Conservation (phyloP, 2,888 invertebrate genomes). For the Lingula anatina region DNA sequence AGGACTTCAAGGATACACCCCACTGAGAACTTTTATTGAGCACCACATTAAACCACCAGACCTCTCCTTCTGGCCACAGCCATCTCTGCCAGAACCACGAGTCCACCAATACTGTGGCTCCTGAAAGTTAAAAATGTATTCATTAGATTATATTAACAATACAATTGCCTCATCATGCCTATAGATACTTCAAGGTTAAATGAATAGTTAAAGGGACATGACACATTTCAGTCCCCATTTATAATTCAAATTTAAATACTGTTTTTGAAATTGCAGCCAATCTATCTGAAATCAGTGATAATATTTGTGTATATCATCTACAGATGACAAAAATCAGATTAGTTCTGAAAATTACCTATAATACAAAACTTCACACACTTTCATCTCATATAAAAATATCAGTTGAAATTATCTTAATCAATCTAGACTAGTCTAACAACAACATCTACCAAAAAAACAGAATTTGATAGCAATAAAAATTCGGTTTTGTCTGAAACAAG, state of each 20-base stretch:
- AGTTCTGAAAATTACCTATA: too few relatives aligned
- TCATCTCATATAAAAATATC: too few relatives aligned
- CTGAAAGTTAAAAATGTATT: constrained; percentile 58
- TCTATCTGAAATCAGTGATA: neutral
- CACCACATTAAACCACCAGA: constrained; percentile 90
- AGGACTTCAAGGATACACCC: constrained; percentile 93
- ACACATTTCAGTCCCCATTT: too few relatives aligned
- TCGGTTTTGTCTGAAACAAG: too few relatives aligned
- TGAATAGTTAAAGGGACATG: too few relatives aligned
- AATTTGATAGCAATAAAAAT: too few relatives aligned
- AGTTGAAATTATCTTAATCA: too few relatives aligned
- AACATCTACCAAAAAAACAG: too few relatives aligned
- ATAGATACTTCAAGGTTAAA: neutral
- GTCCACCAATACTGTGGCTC: constrained; percentile 74
- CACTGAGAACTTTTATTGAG: constrained; percentile 91
- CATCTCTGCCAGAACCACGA: constrained; percentile 85
- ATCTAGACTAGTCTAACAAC: too few relatives aligned
- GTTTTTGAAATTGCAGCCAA: neutral
- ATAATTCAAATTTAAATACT: too few relatives aligned
- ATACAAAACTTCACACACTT: too few relatives aligned
- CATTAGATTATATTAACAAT: neutral
- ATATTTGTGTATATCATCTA: neutral
- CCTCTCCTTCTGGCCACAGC: constrained; percentile 97
- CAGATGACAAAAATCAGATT: too few relatives aligned
- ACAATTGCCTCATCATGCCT: neutral